Evolutionary conservation across 2,797 vertebrate species (phyloP), one percentile per base, ranked within the genome.

Genomic region (Paratrypauchen microcephalus): DNA sequence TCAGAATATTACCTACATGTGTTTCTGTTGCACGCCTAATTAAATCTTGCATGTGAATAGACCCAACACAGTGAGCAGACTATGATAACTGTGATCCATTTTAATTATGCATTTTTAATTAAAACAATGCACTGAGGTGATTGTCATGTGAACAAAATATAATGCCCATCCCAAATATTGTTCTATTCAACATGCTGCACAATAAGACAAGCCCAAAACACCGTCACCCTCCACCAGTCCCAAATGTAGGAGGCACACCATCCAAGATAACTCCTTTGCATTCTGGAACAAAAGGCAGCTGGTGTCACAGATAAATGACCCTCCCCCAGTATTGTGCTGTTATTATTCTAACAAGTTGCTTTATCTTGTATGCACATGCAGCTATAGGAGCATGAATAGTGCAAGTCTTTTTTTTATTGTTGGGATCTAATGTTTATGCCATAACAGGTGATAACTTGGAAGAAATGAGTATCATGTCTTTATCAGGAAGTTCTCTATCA

Each of bases 101-200:
- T 85, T 77, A 80, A 85, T 83, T 80, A 86, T 67, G 69, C 69
- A 58, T 78, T 85, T 45, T 78, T 82, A 85, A 87, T 85, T 85
- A 78, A 86, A 83, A 85, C 71, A 56, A 86, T 77, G 67, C 68
- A 74, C 71, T 68, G 65, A 76, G 70, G 71, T 79, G 71, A 77
- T 80, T 77, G 68, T 83, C 64, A 13, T 69, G 55, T 54, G 75
- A 66, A 76, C 65, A 68, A 67, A 28, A 1, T 84, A 79, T 75
- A 83, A 74, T 67, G 74, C 67, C 65, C 50, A 65, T 85, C 60
- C 67, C 74, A 68, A 72, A 66, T 73, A 68, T 6, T 5, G 18
- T 75, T 76, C 57, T 48, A 62, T 69, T 65, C 50, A 65, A 48
- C 54, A 60, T 52, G 59, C 71, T 19, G 5, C 62, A 74, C 62